phyloP scores from a whole-genome alignment of 2,113 vertebrate genomes.

The Syngnathus floridae region DNA sequence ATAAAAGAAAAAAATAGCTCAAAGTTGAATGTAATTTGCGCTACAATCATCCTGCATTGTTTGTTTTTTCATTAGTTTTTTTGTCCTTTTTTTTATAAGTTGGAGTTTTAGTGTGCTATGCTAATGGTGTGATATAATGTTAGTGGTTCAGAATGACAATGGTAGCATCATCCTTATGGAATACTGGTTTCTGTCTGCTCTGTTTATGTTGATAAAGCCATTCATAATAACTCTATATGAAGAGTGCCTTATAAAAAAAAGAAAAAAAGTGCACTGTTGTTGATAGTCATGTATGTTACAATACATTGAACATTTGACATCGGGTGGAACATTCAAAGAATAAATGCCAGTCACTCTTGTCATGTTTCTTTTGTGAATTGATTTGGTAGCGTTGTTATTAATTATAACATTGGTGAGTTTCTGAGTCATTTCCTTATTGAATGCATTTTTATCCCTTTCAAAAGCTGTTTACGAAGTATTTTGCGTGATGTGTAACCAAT shows the following conservation, averaged over 20 bases:
- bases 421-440: conserved; percentile 30
- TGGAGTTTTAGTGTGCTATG: neutral
- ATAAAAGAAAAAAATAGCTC: neutral
- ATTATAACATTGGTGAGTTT: conserved; percentile 6
- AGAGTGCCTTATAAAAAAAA: conserved; percentile 13
- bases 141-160: neutral
- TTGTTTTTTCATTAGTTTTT: neutral
- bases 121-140: neutral
- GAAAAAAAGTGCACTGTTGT: neutral
- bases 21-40: neutral
- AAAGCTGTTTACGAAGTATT: conserved; percentile 17
- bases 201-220: neutral
- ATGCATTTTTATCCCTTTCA: conserved; percentile 23
- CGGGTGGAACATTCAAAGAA: neutral
- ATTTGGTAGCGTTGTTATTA: conserved; percentile 11
- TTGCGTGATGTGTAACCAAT: conserved; percentile 20
- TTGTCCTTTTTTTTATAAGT: neutral
- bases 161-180: neutral
- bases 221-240: conserved; percentile 3
- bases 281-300: neutral
- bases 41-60: neutral
- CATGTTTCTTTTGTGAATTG: neutral
- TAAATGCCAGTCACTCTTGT: conserved; percentile 17
- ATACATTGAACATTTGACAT: neutral
- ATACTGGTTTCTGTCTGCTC: neutral